These are phyloP conservation scores for Meta bourneti DNA, from an alignment of 2,888 invertebrate genomes.

Conservation along the genomic window DNA sequence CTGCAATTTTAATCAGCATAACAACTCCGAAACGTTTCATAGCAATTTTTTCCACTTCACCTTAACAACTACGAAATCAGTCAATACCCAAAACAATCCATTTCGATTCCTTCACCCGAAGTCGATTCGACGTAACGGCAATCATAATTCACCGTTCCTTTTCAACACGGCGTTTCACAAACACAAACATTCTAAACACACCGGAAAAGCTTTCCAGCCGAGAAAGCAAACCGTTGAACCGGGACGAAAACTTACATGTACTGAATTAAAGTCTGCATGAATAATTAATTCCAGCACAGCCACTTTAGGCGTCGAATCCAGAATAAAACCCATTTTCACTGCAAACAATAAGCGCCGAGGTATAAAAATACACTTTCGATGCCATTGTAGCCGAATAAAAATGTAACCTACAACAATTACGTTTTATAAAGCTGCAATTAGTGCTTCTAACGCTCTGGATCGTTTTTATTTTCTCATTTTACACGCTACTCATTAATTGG, in stretches of 20 bases:
- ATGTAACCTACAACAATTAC: slow-evolving; percentile 61
- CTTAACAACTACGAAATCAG: no score
- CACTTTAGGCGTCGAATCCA: not conserved
- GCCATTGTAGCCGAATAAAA: slow-evolving; percentile 45
- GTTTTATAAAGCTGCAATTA: slow-evolving; percentile 60
- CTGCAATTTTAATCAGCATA: no score
- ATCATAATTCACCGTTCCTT: slow-evolving; percentile 13
- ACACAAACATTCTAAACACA: slow-evolving; percentile 19
- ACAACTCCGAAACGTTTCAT: no score
- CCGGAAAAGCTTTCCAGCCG: slow-evolving; percentile 52
- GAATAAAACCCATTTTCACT: slow-evolving; percentile 55
- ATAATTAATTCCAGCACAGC: slow-evolving; percentile 54
- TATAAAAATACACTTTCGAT: slow-evolving; percentile 39
- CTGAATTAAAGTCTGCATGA: slow-evolving; percentile 54
- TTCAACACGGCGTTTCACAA: not conserved
- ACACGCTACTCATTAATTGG: slow-evolving; percentile 51
- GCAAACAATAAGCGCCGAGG: slow-evolving; percentile 51
- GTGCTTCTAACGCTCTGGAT: slow-evolving; percentile 16
- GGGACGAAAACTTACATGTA: slow-evolving; percentile 40
- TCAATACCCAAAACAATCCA: no score
- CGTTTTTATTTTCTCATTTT: not conserved
- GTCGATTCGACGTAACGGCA: slow-evolving; percentile 22
- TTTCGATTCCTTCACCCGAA: not conserved
- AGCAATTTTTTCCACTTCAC: no score
- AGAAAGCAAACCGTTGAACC: slow-evolving; percentile 48